Conservation (phyloP, 2,888 invertebrate genomes). For the Hydrotaea diabolus region DNA sequence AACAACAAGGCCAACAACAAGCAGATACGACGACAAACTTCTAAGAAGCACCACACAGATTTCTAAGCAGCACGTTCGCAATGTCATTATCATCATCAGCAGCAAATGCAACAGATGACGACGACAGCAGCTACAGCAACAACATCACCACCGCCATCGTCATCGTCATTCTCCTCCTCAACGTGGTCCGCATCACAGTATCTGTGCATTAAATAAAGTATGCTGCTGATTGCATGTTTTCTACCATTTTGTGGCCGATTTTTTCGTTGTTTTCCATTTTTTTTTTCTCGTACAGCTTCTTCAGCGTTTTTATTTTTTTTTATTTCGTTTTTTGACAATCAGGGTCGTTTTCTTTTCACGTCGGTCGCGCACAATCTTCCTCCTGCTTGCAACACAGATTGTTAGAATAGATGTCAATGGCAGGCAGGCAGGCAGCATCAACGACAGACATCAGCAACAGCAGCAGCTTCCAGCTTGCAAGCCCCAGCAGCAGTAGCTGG, state of each 20-base stretch:
- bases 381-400: conserved; percentile 51
- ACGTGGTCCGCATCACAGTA: not conserved
- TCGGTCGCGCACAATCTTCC: conserved; percentile 20
- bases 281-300: not conserved
- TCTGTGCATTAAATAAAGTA: conserved; percentile 43
- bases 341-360: conserved; percentile 47
- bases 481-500: not conserved
- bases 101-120: conserved; percentile 3
- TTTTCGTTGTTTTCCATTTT: conserved; percentile 32
- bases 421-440: conserved; percentile 43
- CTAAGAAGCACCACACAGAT: conserved; percentile 62
- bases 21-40: conserved; percentile 47
- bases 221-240: conserved; percentile 59
- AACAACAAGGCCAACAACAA: not conserved
- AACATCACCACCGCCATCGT: conserved; percentile 23
- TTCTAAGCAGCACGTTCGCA: conserved; percentile 65
- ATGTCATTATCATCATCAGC: conserved; percentile 61
- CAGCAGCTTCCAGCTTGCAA: not conserved
- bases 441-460: not conserved
- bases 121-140: conserved; percentile 22
- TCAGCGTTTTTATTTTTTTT: conserved; percentile 27
- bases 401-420: conserved; percentile 59
- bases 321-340: conserved; percentile 55
- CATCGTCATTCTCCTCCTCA: no score
- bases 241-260: conserved; percentile 30